Conservation (phyloP, 2,797 vertebrate genomes). For the Emys orbicularis region DNA sequence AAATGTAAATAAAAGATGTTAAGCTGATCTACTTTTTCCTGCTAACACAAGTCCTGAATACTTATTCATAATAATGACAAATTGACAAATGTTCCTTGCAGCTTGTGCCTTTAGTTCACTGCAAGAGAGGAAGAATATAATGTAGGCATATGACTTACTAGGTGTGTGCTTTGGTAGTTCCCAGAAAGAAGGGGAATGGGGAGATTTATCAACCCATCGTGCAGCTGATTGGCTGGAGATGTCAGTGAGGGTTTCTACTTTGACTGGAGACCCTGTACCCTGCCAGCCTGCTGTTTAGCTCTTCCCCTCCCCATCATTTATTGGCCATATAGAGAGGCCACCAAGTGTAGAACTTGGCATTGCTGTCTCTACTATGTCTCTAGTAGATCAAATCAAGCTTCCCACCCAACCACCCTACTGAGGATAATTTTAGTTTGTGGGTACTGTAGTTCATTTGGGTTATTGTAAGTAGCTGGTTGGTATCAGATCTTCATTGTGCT, state of each 20-base stretch:
- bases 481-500: constrained; percentile 46
- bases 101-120: not conserved
- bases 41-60: not conserved
- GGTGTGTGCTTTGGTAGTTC: not conserved
- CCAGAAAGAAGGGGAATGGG: not conserved
- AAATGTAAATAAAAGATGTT: not conserved
- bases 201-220: not conserved
- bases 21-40: not conserved
- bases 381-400: constrained; percentile 53
- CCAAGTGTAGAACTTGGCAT: constrained; percentile 39
- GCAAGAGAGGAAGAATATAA: not conserved
- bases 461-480: not conserved
- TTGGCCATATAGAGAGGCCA: not conserved
- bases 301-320: not conserved
- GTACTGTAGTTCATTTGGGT: not conserved
- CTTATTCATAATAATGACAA: not conserved
- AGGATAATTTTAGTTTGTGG: constrained; percentile 40
- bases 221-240: not conserved
- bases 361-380: constrained; percentile 27
- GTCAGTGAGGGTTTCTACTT: not conserved
- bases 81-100: not conserved
- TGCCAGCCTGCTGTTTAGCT: not conserved
- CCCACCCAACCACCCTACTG: constrained; percentile 2
- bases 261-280: not conserved
- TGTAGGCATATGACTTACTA: not conserved